phyloP scores from a whole-genome alignment of 2,797 vertebrate genomes.

The Anguilla megastoma region DNA sequence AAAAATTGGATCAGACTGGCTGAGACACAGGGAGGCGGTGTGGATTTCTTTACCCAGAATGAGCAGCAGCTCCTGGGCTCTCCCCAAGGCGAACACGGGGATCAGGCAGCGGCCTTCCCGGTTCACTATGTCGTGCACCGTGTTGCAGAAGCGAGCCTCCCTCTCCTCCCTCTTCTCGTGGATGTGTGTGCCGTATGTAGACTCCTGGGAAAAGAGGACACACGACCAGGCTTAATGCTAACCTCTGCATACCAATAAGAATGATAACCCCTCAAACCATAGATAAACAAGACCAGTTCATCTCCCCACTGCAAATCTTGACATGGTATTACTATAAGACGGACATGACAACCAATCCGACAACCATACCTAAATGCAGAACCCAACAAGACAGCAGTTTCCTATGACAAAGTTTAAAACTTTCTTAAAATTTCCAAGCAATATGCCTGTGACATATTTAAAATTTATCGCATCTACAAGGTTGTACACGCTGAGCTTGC shows the following conservation, averaged over 20 bases:
- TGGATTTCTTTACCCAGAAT: constrained; percentile 80
- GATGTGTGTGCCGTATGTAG: constrained; percentile 93
- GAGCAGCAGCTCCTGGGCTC: constrained; percentile 92
- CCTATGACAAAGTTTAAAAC: neutral
- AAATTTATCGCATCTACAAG: neutral
- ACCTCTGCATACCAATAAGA: neutral
- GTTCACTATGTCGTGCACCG: constrained; percentile 93
- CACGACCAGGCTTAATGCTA: neutral
- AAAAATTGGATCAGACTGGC: neutral
- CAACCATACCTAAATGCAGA: neutral
- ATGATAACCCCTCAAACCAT: neutral
- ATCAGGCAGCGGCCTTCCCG: constrained; percentile 88
- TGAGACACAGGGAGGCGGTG: neutral
- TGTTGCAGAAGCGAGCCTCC: constrained; percentile 93
- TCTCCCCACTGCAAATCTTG: neutral
- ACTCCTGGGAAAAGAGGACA: constrained; percentile 71
- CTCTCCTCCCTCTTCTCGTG: constrained; percentile 93
- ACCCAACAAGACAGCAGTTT: neutral
- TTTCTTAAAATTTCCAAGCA: neutral
- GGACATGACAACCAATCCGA: neutral
- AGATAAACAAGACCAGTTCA: neutral
- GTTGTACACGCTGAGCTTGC: neutral
- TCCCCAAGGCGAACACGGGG: constrained; percentile 82
- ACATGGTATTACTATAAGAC: neutral
- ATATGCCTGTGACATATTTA: neutral